Base-by-base conservation (phyloP, 1,140 invertebrate species). In the Ladona fulva region DNA sequence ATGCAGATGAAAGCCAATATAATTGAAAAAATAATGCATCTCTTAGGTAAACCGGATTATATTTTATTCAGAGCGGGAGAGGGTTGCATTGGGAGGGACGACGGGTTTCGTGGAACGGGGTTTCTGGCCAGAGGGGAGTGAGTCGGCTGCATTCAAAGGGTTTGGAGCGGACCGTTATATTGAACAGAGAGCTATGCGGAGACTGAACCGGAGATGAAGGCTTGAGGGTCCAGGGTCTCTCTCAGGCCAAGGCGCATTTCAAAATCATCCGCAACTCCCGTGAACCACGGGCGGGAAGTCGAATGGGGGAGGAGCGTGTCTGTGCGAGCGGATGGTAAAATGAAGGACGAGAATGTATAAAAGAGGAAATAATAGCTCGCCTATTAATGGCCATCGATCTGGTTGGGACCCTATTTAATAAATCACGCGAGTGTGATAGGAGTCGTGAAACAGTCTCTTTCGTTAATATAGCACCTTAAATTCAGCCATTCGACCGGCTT, bases 91-190 rank as follows among this genome's bases (percentile, higher is more conserved):
- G 52, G 52, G 52, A n/a, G n/a, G n/a, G n/a, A n/a, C n/a, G n/a
- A n/a, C n/a, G n/a, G n/a, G n/a, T n/a, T 66, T 66, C 16, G 14
- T 66, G 52, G 16, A 66, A 66, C 52, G 52, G 52, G 14, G 44
- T 52, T 10, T 52, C 10, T 52, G 44, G 52, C 14, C 16, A 22
- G n/a, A 66, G n/a, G 52, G 52, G 52, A n/a, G n/a, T n/a, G 44
- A 52, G 44, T 52, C 44, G 44, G 52, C 12, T 66, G 52, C 16
- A 66, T 66, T 66, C 52, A 66, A 66, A 42, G 42, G n/a, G 75
- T 42, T 76, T 25, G 75, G 75, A 76, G 29, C 42, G n/a, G 42
- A 76, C 42, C 75, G 75, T 76, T 42, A 76, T 76, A 37, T 76
- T 25, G 75, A 24, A 76, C 14, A 76, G 75, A 52, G 44, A 11